Conservation (phyloP, 1,140 invertebrate species). For the Nephila pilipes region DNA sequence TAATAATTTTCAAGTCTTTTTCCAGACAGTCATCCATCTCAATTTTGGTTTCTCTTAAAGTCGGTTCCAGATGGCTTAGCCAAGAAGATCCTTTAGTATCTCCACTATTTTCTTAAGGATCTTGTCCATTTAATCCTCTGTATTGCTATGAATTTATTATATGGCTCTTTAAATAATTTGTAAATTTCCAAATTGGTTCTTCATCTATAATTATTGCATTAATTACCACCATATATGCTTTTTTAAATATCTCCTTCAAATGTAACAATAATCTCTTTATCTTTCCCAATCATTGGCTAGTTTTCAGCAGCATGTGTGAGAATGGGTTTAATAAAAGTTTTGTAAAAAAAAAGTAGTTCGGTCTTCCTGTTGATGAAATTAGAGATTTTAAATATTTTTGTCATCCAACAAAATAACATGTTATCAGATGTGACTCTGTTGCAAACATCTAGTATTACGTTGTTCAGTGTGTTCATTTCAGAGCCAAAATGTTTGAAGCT, state of each 20-base stretch:
- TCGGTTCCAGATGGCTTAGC: too few relatives aligned
- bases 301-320: background rate
- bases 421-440: background rate
- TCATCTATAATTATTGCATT: background rate
- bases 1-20: too few relatives aligned
- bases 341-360: background rate
- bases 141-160: too few relatives aligned
- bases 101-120: too few relatives aligned
- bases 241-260: background rate
- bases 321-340: background rate
- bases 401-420: background rate
- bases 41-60: too few relatives aligned
- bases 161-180: background rate
- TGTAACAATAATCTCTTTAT: background rate
- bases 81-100: too few relatives aligned
- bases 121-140: too few relatives aligned
- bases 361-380: background rate
- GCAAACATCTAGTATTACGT: background rate
- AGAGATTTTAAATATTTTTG: conserved; percentile 29
- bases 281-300: background rate
- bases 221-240: background rate
- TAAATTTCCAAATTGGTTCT: background rate
- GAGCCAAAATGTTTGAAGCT: conserved; percentile 24
- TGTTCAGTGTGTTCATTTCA: background rate
- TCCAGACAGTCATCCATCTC: too few relatives aligned